A percentile compares a stretch with the other conserved stretches of the same genome.
Evolutionary conservation across 2,888 invertebrate species (phyloP).

Genomic region (Drosophila nigricruria): DNA sequence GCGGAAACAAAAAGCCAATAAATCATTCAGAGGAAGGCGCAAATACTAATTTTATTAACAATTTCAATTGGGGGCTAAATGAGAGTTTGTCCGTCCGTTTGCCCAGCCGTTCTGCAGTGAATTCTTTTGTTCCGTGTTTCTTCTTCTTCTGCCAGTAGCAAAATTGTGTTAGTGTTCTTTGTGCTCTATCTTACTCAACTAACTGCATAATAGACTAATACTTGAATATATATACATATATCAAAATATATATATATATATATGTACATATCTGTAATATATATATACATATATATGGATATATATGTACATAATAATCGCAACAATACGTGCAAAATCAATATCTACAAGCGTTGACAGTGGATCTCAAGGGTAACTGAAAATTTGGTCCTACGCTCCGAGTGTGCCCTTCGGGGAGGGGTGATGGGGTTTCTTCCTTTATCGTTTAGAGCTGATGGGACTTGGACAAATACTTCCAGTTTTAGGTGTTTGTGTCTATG

Average conservation of each 20-base stretch:
- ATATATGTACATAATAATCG: constrained; percentile 8
- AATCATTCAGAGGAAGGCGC: constrained; percentile 46
- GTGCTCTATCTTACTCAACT: constrained; percentile 17
- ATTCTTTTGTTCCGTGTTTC: background rate
- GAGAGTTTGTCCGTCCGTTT: background rate
- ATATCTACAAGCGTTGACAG: constrained; percentile 13
- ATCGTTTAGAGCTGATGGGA: constrained; percentile 14
- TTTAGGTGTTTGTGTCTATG: background rate
- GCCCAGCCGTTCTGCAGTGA: background rate
- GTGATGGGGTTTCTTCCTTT: background rate
- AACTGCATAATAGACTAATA: constrained; percentile 22
- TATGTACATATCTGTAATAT: background rate
- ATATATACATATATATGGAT: background rate
- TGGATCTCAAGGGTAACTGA: constrained; percentile 39
- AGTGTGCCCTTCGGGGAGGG: background rate
- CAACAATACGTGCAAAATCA: constrained; percentile 13
- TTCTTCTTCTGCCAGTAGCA: constrained; percentile 2
- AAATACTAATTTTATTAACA: constrained; percentile 21
- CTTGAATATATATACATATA: background rate
- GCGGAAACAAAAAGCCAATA: constrained; percentile 38
- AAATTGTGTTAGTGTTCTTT: constrained; percentile 13
- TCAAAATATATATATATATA: background rate
- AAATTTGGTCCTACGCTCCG: constrained; percentile 55
- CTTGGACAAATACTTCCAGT: constrained; percentile 9
- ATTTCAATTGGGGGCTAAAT: constrained; percentile 9